Percentiles rank a stretch among this genome's conserved stretches.
Conservation (phyloP, 2,888 invertebrate species). For the Eupeodes luniger region DNA sequence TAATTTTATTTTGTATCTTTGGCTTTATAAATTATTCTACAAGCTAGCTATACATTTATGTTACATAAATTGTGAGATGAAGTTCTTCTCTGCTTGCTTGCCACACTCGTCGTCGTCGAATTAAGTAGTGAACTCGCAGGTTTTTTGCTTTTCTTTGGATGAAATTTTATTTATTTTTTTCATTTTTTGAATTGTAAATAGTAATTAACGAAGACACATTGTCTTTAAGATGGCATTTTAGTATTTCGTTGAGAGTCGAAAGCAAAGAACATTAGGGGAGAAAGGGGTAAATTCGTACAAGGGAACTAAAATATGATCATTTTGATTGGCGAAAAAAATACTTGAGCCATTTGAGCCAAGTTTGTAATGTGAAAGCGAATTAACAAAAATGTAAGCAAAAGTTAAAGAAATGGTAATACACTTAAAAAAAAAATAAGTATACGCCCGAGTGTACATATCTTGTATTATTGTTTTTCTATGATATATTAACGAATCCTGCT, state of each 20-base stretch:
- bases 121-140: conserved; percentile 69
- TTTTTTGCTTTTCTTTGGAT: conserved; percentile 44
- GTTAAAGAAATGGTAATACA: too few relatives aligned
- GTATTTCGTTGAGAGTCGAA: conserved; percentile 58
- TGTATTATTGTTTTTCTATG: too few relatives aligned
- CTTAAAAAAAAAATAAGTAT: too few relatives aligned
- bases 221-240: conserved; percentile 74
- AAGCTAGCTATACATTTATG: conserved; percentile 44
- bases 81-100: conserved; percentile 61
- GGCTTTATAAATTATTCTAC: conserved; percentile 69
- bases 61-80: conserved; percentile 72
- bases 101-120: conserved; percentile 73
- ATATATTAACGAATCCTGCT: too few relatives aligned
- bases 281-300: background rate
- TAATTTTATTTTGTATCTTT: conserved; percentile 41
- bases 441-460: too few relatives aligned
- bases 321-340: too few relatives aligned
- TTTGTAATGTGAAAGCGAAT: too few relatives aligned
- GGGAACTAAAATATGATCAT: background rate
- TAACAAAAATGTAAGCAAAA: too few relatives aligned
- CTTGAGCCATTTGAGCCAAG: too few relatives aligned
- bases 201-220: conserved; percentile 76
- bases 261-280: conserved; percentile 8
- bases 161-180: conserved; percentile 27
- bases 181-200: conserved; percentile 70